A percentile compares a stretch with the other conserved stretches of the same genome.
These are phyloP conservation scores for Notechis scutatus DNA, from an alignment of 2,113 vertebrate species.

Conservation along the genomic window DNA sequence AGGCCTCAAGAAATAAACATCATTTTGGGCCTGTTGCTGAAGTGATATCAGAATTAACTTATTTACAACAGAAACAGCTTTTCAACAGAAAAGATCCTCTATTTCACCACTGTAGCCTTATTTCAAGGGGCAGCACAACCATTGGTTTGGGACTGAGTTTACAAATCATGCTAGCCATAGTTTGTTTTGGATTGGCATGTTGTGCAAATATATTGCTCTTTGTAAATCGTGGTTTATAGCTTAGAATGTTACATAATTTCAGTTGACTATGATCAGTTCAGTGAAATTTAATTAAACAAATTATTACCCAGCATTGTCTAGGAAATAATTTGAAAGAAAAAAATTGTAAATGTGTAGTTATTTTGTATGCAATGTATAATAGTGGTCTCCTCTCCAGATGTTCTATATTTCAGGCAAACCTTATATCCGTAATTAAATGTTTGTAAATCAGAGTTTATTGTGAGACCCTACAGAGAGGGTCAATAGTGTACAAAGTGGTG, in stretches of 20 bases:
- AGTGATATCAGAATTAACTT: background rate
- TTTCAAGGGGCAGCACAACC: background rate
- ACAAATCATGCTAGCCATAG: background rate
- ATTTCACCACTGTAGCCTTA: background rate
- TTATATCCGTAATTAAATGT: constrained; percentile 58
- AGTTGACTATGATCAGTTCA: background rate
- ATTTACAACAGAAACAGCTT: background rate
- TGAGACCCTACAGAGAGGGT: constrained; percentile 49
- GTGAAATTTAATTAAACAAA: background rate
- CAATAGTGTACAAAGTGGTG: constrained; percentile 63
- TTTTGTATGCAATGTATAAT: constrained; percentile 12
- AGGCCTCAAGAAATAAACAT: background rate
- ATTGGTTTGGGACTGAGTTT: background rate
- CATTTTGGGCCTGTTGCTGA: background rate
- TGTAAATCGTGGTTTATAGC: background rate
- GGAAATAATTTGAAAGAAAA: background rate
- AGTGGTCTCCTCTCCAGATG: constrained; percentile 20
- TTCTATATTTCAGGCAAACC: constrained; percentile 56
- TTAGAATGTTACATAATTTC: background rate
- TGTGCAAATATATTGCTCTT: background rate
- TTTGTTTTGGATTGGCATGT: background rate
- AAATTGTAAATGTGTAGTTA: constrained; percentile 5
- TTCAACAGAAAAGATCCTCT: background rate
- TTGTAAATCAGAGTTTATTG: constrained; percentile 61
- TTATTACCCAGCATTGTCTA: background rate